phyloP scores from a whole-genome alignment of 2,888 invertebrate species.

The Metacarcinus magister region DNA sequence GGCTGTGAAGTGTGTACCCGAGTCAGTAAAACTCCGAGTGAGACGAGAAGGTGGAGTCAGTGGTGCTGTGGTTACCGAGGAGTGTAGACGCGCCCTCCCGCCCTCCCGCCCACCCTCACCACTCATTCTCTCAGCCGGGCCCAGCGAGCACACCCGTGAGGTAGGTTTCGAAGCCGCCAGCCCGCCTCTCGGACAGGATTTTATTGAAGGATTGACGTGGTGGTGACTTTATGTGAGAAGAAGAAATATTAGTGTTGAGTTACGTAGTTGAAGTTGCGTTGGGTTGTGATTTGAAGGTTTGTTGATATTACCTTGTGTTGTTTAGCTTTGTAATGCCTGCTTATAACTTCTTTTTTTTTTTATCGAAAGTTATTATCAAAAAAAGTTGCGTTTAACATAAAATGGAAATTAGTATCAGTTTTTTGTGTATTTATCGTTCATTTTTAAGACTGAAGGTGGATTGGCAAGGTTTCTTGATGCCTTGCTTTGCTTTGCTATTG shows the following conservation, averaged over 20 bases:
- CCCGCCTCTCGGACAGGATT: not conserved
- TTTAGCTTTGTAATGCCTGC: not conserved
- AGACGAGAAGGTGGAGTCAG: conserved; percentile 52
- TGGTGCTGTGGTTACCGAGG: conserved; percentile 66
- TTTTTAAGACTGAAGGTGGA: too few relatives aligned
- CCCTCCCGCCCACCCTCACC: conserved; percentile 42
- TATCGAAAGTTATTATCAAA: not conserved
- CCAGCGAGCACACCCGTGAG: conserved; percentile 68
- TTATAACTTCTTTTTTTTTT: not conserved
- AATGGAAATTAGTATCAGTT: not conserved
- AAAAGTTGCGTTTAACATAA: not conserved
- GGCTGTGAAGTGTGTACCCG: conserved; percentile 22
- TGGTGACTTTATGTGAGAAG: not conserved
- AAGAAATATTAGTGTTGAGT: not conserved
- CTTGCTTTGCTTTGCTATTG: not conserved
- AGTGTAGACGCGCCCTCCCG: conserved; percentile 38
- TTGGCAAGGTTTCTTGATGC: not conserved
- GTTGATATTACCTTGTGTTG: not conserved
- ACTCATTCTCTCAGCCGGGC: conserved; percentile 52
- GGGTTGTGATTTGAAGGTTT: not conserved
- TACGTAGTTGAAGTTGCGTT: not conserved
- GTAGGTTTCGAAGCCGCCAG: conserved; percentile 6
- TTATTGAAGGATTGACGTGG: not conserved
- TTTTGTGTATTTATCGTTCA: not conserved
- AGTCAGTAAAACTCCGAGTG: conserved; percentile 45